Evolutionary conservation across 2,113 vertebrate species (phyloP).

Genomic region (Myotis yumanensis): DNA sequence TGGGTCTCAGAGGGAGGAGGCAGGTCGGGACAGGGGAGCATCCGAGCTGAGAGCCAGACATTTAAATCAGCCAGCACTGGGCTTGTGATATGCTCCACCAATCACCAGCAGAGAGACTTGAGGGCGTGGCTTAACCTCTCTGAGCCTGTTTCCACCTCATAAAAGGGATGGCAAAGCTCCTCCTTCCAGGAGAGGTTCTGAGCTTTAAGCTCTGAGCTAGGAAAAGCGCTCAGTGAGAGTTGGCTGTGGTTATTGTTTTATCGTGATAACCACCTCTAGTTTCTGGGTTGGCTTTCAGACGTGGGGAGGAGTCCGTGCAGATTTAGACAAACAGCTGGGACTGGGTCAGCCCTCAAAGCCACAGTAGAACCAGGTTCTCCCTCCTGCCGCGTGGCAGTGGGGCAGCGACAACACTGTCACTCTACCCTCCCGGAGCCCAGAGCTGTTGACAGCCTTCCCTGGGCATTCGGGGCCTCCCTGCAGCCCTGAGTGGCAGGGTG

Average conservation of each 20-base stretch:
- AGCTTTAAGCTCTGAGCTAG: not conserved
- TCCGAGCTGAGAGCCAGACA: not conserved
- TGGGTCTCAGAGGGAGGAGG: not conserved
- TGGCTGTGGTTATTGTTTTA: not conserved
- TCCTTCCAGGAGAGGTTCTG: not conserved
- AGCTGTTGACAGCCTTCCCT: not conserved
- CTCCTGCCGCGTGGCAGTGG: rapidly evolving
- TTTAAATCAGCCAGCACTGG: not conserved
- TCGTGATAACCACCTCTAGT: rapidly evolving
- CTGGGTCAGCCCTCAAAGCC: not conserved
- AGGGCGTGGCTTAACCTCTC: not conserved
- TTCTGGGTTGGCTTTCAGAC: not conserved
- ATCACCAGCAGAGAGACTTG: not conserved
- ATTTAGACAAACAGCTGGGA: not conserved
- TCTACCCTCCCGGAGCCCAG: not conserved
- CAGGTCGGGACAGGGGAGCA: not conserved
- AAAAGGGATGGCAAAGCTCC: not conserved
- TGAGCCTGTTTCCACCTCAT: not conserved
- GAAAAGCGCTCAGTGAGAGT: not conserved
- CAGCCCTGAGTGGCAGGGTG: not conserved
- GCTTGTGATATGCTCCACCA: not conserved
- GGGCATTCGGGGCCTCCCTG: not conserved
- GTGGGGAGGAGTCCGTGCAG: not conserved
- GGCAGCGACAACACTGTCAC: rapidly evolving
- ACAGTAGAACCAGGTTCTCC: not conserved